Percentiles rank a stretch among this genome's conserved stretches.
Evolutionary conservation across 2,797 vertebrate genomes (phyloP).

Genomic region (Prionace glauca): DNA sequence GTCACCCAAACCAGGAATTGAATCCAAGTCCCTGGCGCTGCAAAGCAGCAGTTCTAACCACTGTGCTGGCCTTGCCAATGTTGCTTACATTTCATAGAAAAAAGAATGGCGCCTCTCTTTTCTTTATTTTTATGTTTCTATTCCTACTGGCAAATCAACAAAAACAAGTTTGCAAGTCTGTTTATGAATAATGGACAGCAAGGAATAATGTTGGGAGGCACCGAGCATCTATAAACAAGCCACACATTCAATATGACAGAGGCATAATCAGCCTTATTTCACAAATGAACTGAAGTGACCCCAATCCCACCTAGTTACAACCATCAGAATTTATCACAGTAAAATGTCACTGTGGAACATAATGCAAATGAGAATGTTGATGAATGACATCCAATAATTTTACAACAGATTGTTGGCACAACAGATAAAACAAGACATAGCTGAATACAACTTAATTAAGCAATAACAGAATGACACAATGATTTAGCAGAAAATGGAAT

Average conservation of each 20-base stretch:
- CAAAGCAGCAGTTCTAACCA: no score
- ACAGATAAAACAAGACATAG: background rate
- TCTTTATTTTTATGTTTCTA: background rate
- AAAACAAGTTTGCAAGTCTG: background rate
- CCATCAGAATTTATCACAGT: background rate
- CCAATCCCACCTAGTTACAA: background rate
- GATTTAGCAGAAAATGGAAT: background rate
- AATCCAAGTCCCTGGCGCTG: no score
- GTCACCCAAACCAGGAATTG: no score
- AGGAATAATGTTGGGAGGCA: no score
- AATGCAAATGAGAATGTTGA: background rate
- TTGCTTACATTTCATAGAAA: no score
- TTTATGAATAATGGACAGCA: background rate
- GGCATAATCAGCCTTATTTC: background rate
- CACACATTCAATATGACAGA: background rate
- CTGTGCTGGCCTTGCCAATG: no score
- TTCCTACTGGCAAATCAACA: background rate
- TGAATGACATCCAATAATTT: background rate
- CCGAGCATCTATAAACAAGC: no score
- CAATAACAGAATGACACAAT: background rate
- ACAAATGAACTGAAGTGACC: background rate
- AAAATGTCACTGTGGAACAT: background rate
- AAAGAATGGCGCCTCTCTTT: background rate
- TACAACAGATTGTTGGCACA: background rate
- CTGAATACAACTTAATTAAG: conserved; percentile 7